Conservation (phyloP, 1,140 invertebrate genomes). For the Nomia melanderi region DNA sequence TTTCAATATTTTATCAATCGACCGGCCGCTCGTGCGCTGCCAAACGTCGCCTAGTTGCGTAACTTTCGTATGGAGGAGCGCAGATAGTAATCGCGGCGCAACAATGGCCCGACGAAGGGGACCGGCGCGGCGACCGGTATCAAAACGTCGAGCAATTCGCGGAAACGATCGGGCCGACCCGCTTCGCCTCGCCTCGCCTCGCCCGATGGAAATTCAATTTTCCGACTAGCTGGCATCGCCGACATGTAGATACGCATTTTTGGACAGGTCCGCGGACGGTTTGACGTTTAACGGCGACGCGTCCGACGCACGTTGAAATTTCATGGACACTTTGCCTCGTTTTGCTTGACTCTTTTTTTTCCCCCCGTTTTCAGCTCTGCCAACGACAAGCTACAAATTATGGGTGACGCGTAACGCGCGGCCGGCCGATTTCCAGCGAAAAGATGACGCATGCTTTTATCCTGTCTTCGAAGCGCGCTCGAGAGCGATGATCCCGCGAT, state of each 20-base stretch:
- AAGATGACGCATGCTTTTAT: no score
- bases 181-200: conserved; percentile 32
- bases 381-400: not conserved
- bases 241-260: conserved; percentile 43
- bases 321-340: conserved; percentile 51
- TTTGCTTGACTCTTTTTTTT: conserved; percentile 38
- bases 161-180: conserved; percentile 48
- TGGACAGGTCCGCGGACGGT: conserved; percentile 44
- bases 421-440: no score
- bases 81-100: conserved; percentile 10
- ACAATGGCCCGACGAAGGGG: conserved; percentile 16
- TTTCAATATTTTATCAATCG: conserved; percentile 21
- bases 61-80: conserved; percentile 13
- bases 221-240: conserved; percentile 49
- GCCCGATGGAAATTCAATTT: conserved; percentile 65
- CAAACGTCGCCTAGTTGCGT: conserved; percentile 17
- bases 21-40: not conserved
- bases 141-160: conserved; percentile 62
- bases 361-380: conserved; percentile 1
- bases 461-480: not conserved
- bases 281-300: conserved; percentile 58
- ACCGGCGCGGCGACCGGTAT: conserved; percentile 49
- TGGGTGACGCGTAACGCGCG: not conserved
- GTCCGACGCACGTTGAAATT: conserved; percentile 56
- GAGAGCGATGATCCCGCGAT: not conserved